Conservation (phyloP, 2,888 invertebrate species). For the Neoaliturus tenellus region DNA sequence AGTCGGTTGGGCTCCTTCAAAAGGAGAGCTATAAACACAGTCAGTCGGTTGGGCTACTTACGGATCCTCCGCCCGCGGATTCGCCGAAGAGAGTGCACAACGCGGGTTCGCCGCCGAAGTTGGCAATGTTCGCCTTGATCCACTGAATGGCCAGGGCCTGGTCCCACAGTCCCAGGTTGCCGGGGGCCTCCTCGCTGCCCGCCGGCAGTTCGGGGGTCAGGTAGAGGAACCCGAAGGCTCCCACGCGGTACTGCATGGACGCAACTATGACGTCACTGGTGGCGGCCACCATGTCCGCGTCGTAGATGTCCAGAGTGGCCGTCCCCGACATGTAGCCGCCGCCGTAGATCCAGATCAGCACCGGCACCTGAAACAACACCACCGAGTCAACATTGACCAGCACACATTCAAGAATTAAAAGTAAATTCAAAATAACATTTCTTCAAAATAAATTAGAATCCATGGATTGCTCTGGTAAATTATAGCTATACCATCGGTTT, state of each 20-base stretch:
- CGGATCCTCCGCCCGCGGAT: conserved; percentile 95
- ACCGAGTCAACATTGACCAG: too few species aligned
- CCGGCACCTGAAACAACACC: conserved; percentile 77
- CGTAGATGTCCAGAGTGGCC: conserved; percentile 95
- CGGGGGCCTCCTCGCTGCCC: conserved; percentile 87
- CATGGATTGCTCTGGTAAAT: too few species aligned
- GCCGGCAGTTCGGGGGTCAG: conserved; percentile 79
- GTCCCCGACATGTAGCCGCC: conserved; percentile 97
- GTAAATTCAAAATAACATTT: too few species aligned
- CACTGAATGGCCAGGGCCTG: conserved; percentile 95
- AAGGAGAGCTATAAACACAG: too few species aligned
- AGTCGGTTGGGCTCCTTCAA: too few species aligned
- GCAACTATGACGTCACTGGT: conserved; percentile 95
- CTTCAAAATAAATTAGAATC: too few species aligned
- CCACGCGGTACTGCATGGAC: conserved; percentile 95
- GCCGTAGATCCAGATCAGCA: conserved; percentile 96
- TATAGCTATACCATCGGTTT: too few species aligned
- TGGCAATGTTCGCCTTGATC: conserved; percentile 93
- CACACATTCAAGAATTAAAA: too few species aligned
- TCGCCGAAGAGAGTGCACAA: conserved; percentile 96
- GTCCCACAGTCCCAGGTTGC: conserved; percentile 97
- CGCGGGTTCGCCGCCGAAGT: conserved; percentile 96
- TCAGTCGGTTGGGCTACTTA: too few species aligned
- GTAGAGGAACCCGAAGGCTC: conserved; percentile 96
- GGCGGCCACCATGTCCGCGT: conserved; percentile 93